Percentiles rank a stretch among this genome's conserved stretches.
These are phyloP conservation scores for Meloidogyne floridensis DNA, from an alignment of 1,140 invertebrate genomes.

Conservation along the genomic window DNA sequence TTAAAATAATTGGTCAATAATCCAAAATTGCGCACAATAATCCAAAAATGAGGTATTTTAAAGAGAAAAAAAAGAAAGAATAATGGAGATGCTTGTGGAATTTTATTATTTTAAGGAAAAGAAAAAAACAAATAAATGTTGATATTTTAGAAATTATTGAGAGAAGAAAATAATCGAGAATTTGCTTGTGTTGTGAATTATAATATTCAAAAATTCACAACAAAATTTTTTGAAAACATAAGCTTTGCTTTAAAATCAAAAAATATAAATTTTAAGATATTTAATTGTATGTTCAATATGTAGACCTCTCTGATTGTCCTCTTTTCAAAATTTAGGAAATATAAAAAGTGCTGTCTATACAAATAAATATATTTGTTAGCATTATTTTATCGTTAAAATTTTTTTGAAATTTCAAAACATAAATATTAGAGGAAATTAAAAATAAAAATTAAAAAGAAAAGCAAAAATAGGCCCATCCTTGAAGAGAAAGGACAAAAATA, in stretches of 20 bases:
- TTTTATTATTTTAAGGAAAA: constrained; percentile 8
- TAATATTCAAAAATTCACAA: too few species aligned
- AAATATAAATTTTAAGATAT: too few species aligned
- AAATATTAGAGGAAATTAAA: background rate
- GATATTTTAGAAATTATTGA: background rate
- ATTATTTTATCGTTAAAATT: background rate
- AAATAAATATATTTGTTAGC: background rate
- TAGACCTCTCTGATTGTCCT: too few species aligned
- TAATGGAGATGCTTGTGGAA: background rate
- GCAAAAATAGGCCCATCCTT: background rate
- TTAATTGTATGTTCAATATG: too few species aligned
- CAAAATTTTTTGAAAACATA: too few species aligned
- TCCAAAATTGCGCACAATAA: background rate
- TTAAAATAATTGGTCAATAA: background rate
- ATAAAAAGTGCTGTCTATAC: background rate
- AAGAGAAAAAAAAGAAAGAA: background rate
- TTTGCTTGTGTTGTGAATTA: too few species aligned
- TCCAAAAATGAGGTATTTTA: background rate
- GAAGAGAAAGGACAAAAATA: background rate
- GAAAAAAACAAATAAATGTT: background rate
- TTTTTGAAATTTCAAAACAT: background rate
- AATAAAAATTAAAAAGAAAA: background rate
- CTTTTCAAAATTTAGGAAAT: too few species aligned
- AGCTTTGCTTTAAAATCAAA: too few species aligned
- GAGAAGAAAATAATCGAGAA: too few species aligned